Evolutionary conservation across 2,888 invertebrate species (phyloP).

Genomic region (Xestobium rufovillosum): DNA sequence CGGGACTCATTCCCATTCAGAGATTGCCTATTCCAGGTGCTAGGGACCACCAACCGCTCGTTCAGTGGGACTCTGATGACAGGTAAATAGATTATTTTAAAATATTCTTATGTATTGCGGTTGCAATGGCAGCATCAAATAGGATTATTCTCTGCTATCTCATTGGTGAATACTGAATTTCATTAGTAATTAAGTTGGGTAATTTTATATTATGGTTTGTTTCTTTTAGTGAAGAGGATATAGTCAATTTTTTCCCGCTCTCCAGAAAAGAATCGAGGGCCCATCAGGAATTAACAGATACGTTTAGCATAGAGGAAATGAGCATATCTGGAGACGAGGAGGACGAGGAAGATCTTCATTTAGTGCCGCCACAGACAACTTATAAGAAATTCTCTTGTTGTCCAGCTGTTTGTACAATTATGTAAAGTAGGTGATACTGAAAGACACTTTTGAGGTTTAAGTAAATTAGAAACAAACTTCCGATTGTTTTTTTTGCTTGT

Average conservation of each 20-base stretch:
- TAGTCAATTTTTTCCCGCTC: constrained; percentile 48
- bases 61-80: constrained; percentile 53
- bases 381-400: constrained; percentile 42
- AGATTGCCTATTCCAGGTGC: constrained; percentile 45
- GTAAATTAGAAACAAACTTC: too few relatives aligned
- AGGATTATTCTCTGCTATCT: too few relatives aligned
- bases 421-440: too few relatives aligned
- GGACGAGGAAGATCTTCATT: constrained; percentile 43
- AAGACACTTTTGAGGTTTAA: too few relatives aligned
- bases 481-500: too few relatives aligned
- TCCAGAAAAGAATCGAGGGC: constrained; percentile 39
- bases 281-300: constrained; percentile 52
- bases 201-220: too few relatives aligned
- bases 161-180: too few relatives aligned
- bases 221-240: constrained; percentile 45
- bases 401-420: constrained; percentile 34
- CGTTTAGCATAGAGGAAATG: constrained; percentile 55
- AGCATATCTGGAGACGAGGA: constrained; percentile 49
- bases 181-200: too few relatives aligned
- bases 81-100: constrained; percentile 40
- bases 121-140: too few relatives aligned
- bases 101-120: too few relatives aligned
- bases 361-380: constrained; percentile 42
- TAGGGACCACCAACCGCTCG: constrained; percentile 50
- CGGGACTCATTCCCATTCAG: constrained; percentile 46